phyloP scores from a whole-genome alignment of 2,113 vertebrate genomes.

The Felis chaus region DNA sequence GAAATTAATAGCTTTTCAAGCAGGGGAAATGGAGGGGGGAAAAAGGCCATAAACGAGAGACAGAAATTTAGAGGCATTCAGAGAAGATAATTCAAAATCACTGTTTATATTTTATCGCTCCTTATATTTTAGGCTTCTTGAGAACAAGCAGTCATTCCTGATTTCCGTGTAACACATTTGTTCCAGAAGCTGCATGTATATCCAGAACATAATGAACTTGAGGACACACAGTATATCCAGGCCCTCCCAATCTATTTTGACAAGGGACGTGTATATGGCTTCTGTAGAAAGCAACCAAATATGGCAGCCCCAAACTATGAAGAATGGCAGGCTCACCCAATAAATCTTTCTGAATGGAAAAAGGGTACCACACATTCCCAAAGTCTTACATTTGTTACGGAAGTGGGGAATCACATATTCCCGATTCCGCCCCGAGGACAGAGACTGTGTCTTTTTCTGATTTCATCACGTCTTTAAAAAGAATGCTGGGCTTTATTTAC shows the following conservation, averaged over 20 bases:
- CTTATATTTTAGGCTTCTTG: slow-evolving; percentile 60
- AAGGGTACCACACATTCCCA: not conserved
- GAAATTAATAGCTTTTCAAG: slow-evolving; percentile 53
- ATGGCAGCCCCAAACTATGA: slow-evolving; percentile 5
- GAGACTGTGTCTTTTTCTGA: slow-evolving; percentile 34
- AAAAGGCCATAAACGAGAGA: slow-evolving; percentile 2
- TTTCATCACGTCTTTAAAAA: not conserved
- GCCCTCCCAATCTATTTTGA: slow-evolving; percentile 47
- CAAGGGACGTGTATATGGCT: slow-evolving; percentile 24
- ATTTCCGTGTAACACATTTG: slow-evolving; percentile 53
- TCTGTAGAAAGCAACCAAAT: slow-evolving; percentile 59
- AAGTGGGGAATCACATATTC: not conserved
- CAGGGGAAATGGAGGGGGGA: not conserved
- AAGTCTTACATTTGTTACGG: slow-evolving; percentile 26
- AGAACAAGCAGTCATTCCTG: slow-evolving; percentile 38
- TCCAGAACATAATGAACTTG: slow-evolving; percentile 3
- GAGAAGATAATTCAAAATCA: slow-evolving; percentile 42
- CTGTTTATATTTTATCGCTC: slow-evolving; percentile 49
- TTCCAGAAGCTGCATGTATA: not conserved
- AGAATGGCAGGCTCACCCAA: slow-evolving; percentile 35
- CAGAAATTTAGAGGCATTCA: slow-evolving; percentile 35
- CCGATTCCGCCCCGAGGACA: not conserved
- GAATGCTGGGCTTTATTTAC: not conserved
- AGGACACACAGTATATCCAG: not conserved
- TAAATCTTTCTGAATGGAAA: slow-evolving; percentile 45